Base-by-base conservation (phyloP, 1,140 invertebrate species). In the Trichoplusia ni region DNA sequence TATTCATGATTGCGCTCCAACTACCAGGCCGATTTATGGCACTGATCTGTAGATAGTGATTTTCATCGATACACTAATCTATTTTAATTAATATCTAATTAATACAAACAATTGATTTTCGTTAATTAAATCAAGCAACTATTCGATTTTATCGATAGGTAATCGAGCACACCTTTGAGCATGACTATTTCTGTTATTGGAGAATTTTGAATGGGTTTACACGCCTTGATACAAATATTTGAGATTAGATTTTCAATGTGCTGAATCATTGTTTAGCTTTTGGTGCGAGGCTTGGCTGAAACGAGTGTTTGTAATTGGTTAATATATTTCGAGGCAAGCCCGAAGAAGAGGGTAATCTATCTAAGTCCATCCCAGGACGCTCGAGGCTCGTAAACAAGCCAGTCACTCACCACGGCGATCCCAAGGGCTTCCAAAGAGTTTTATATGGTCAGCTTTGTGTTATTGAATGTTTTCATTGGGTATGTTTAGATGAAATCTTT, bases 1-100 rank as follows among this genome's bases (percentile, higher is more conserved):
- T 76, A 75, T 71, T 71, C 44, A 67, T 75, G 76, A 82, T 84
- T 81, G 77, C 63, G 64, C 64, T 33, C 46, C 49, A 49, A 46
- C 31, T 62, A 70, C 70, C 63, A 68, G 58, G 46, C 35, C 46
- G 66, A 71, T 78, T 73, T 73, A 77, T 72, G 37, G 37, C 21
- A 42, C 18, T 29, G 40, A 67, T 62, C 49, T 56, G 33, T 25
- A 23, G 46, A 51, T 44, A 60, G 27, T 60, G 56, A 47, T 60
- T 60, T 60, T 60, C 56, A 47, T 47, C 56, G 27, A 47, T 47
- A 9, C 27, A 19, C 37, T 58, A 42, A 58, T 58, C 38, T 58
- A 44, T 44, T 58, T 71, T 78, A 81, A 81, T 78, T 81, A 78
- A 83, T 58, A 19, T 19, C 38, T 19, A 58, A 58, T 42, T 58